Evolutionary conservation across 2,113 vertebrate genomes (phyloP).

Genomic region (Phyllostomus hastatus): DNA sequence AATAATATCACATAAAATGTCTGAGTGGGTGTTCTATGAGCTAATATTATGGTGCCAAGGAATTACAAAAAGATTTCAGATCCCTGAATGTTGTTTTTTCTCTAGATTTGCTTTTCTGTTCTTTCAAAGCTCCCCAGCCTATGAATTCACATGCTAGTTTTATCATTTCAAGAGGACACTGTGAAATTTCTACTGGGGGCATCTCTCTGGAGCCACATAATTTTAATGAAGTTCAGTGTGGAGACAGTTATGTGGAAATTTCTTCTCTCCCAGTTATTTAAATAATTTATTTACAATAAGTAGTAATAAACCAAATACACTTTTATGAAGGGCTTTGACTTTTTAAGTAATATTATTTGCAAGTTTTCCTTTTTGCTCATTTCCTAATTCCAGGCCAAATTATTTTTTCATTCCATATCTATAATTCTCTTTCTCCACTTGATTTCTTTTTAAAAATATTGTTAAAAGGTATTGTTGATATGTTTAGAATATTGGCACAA

Average conservation of each 20-base stretch:
- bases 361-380: conserved; percentile 14
- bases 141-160: conserved; percentile 29
- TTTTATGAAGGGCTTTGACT: conserved; percentile 13
- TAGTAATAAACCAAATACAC: not conserved
- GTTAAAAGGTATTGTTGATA: not conserved
- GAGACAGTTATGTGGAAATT: conserved; percentile 11
- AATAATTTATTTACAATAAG: conserved; percentile 61
- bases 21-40: not conserved
- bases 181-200: conserved; percentile 32
- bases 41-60: not conserved
- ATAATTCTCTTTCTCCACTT: not conserved
- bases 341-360: conserved; percentile 30
- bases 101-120: not conserved
- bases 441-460: not conserved
- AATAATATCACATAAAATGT: not conserved
- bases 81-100: not conserved
- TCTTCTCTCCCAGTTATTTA: conserved; percentile 34
- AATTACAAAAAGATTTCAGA: conserved; percentile 41
- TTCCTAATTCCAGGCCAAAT: not conserved
- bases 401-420: not conserved
- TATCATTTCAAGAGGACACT: conserved; percentile 14
- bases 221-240: conserved; percentile 40
- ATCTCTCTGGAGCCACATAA: not conserved
- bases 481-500: not conserved
- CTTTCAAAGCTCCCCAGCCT: not conserved